Conservation (phyloP, 2,888 invertebrate species). For the Pycnomerus fuliginosus region DNA sequence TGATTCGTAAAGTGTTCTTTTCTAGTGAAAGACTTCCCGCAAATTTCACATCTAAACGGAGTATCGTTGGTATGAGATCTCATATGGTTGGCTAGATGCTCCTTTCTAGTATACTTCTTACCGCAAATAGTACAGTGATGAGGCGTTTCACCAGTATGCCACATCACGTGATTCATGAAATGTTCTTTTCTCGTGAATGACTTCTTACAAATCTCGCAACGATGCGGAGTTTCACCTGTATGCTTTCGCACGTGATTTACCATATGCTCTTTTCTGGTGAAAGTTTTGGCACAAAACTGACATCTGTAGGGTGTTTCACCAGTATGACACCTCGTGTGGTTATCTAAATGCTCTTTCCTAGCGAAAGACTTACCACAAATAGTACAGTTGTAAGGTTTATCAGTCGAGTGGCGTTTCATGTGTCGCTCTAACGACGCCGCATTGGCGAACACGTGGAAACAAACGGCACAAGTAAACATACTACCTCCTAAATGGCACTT, state of each 20-base stretch:
- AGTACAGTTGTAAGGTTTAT: constrained; percentile 82
- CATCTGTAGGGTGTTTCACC: constrained; percentile 79
- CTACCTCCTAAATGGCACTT: constrained; percentile 81
- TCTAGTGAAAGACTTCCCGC: constrained; percentile 84
- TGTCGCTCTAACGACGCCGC: constrained; percentile 71
- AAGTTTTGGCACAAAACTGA: constrained; percentile 74
- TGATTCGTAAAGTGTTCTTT: constrained; percentile 91
- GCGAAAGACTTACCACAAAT: constrained; percentile 86
- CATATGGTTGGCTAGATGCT: constrained; percentile 86
- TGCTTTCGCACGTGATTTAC: constrained; percentile 76
- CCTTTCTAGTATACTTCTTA: constrained; percentile 86
- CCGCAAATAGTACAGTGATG: constrained; percentile 86
- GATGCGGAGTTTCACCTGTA: constrained; percentile 74
- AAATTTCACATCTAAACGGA: constrained; percentile 82
- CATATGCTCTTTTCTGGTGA: constrained; percentile 77
- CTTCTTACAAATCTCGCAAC: constrained; percentile 77
- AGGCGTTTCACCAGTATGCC: constrained; percentile 83
- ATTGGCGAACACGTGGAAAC: constrained; percentile 74
- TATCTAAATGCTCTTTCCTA: constrained; percentile 83
- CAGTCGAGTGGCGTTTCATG: constrained; percentile 78
- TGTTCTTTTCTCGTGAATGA: constrained; percentile 77
- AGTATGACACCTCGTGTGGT: constrained; percentile 78
- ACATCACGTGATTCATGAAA: constrained; percentile 79
- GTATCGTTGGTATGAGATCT: constrained; percentile 86
- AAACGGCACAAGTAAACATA: constrained; percentile 71